These are phyloP conservation scores for Ophiodon elongatus DNA, from an alignment of 2,113 vertebrate genomes.

Conservation along the genomic window DNA sequence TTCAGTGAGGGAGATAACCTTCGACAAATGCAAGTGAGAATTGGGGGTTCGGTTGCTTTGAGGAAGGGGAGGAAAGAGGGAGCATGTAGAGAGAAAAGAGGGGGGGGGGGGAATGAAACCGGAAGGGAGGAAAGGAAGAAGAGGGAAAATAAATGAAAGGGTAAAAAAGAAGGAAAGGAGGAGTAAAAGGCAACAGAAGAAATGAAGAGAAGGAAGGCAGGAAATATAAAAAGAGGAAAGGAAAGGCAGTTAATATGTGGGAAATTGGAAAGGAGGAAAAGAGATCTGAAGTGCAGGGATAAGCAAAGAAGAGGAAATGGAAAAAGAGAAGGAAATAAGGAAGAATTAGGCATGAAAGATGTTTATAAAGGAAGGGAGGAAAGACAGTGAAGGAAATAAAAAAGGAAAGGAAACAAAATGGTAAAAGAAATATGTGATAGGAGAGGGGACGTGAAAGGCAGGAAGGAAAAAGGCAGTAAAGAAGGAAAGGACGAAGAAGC, in stretches of 20 bases:
- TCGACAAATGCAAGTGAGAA: conserved; percentile 41
- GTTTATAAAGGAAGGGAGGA: neutral
- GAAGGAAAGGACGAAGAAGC: neutral
- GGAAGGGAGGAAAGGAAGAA: neutral
- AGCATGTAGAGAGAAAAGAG: conserved; percentile 5
- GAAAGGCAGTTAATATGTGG: neutral
- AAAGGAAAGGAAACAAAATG: neutral
- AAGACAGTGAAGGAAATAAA: neutral
- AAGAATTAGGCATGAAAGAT: neutral
- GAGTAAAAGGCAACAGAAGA: neutral
- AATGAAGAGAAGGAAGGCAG: neutral
- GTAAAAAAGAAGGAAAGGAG: too few relatives aligned
- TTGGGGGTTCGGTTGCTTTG: conserved; percentile 29
- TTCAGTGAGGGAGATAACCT: conserved; percentile 51
- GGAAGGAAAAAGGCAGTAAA: neutral
- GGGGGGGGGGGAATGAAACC: neutral
- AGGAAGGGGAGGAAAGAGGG: conserved; percentile 5
- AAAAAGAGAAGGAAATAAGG: neutral
- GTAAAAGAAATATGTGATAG: neutral
- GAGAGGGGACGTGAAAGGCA: neutral
- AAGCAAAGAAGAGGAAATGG: neutral
- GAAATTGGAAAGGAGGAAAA: conserved; percentile 1
- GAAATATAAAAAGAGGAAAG: neutral
- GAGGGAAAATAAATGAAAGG: neutral
- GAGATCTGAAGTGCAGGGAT: neutral